Percentiles rank a stretch among this genome's conserved stretches.
Evolutionary conservation across 1,140 invertebrate genomes (phyloP).

Genomic region (Drosophila micromelanica): DNA sequence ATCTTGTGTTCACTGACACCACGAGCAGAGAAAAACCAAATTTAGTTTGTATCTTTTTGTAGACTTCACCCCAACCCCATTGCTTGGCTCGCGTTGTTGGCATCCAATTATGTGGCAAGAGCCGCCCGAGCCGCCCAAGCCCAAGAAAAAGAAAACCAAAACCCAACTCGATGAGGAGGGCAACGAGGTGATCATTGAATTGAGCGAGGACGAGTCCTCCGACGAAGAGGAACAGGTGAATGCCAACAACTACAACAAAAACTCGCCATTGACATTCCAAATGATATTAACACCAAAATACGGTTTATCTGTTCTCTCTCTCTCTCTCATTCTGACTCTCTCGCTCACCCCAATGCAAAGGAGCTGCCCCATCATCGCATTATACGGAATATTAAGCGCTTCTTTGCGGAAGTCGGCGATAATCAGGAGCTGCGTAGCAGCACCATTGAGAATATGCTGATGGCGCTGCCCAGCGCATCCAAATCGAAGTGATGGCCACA

Average conservation of each 20-base stretch:
- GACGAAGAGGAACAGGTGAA: constrained; percentile 83
- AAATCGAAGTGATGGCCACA: constrained; percentile 61
- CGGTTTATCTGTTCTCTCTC: constrained; percentile 4
- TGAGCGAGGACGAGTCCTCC: constrained; percentile 84
- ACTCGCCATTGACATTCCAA: constrained; percentile 27
- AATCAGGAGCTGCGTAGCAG: constrained; percentile 75
- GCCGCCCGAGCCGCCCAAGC: constrained; percentile 81
- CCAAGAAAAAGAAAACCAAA: constrained; percentile 84
- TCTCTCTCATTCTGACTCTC: constrained; percentile 31
- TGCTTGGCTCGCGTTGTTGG: constrained; percentile 84
- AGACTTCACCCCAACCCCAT: constrained; percentile 83
- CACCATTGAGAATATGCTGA: constrained; percentile 82
- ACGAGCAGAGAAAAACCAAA: neutral
- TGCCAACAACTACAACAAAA: constrained; percentile 47
- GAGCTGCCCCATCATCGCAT: constrained; percentile 84
- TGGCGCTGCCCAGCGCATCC: constrained; percentile 77
- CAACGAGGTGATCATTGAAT: constrained; percentile 83
- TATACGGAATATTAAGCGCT: constrained; percentile 80
- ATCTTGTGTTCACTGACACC: neutral
- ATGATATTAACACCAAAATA: constrained; percentile 14
- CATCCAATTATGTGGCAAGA: constrained; percentile 84
- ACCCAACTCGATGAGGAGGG: constrained; percentile 80
- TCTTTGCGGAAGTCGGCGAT: constrained; percentile 82
- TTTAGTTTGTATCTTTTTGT: constrained; percentile 62
- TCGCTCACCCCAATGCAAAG: constrained; percentile 30